phyloP scores from a whole-genome alignment of 1,140 invertebrate species.

The Cheumatopsyche charites region DNA sequence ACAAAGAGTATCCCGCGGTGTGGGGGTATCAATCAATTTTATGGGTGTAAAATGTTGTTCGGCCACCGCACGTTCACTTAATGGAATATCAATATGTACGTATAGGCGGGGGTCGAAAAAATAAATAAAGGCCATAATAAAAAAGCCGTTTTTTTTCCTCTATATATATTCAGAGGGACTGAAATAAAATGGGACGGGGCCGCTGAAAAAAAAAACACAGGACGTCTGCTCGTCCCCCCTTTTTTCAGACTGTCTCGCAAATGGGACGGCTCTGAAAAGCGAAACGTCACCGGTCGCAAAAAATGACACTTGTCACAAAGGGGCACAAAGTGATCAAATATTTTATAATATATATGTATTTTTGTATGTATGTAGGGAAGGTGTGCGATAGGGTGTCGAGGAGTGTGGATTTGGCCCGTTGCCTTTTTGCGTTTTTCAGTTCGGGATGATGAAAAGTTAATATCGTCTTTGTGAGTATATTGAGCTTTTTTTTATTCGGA shows the following conservation, averaged over 20 bases:
- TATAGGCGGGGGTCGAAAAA: neutral
- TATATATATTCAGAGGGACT: too few relatives aligned
- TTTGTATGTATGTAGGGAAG: too few relatives aligned
- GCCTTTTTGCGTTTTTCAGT: too few relatives aligned
- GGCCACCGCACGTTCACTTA: slow-evolving; percentile 36
- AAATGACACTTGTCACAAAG: slow-evolving; percentile 14
- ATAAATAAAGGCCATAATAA: neutral
- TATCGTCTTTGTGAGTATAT: too few relatives aligned
- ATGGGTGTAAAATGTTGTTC: slow-evolving; percentile 46
- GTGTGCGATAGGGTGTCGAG: too few relatives aligned
- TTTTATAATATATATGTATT: too few relatives aligned
- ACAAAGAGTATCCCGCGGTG: slow-evolving; percentile 21
- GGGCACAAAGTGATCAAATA: too few relatives aligned
- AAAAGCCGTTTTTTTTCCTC: too few relatives aligned
- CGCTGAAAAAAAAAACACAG: neutral
- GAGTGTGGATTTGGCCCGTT: too few relatives aligned
- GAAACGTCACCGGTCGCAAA: slow-evolving; percentile 10
- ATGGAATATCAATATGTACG: slow-evolving; percentile 48
- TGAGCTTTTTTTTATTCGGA: too few relatives aligned
- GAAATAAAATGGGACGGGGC: too few relatives aligned
- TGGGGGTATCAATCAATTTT: slow-evolving; percentile 48
- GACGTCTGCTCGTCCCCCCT: neutral
- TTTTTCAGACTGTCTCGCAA: neutral
- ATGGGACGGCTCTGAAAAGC: slow-evolving; percentile 9
- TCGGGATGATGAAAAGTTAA: too few relatives aligned